Evolutionary conservation across 2,113 vertebrate species (phyloP), one percentile per base, ranked within the genome.

Genomic region (Chascanopsetta lugubris): DNA sequence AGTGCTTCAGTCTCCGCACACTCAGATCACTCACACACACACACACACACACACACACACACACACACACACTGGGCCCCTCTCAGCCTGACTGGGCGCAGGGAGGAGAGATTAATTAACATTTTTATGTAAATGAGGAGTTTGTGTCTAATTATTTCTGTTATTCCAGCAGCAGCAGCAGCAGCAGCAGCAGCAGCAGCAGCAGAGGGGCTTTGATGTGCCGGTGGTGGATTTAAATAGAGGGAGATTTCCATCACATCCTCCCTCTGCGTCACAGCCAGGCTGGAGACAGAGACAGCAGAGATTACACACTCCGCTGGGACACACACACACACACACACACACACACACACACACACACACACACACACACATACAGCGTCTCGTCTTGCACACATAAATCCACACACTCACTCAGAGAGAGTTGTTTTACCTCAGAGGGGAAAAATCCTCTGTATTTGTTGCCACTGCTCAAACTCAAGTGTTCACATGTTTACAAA

Each of bases 61-160:
- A 73, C 59, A 68, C 1, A 53, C 55, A 27, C 51, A n/a, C 55
- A 51, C 40, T 57, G 21, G 36, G 46, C 29, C 79, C 75, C 62
- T 54, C 65, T 78, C 61, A 75, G 83, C 0, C 72, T 79, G 79
- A 83, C 85, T 77, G 88, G 91, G 93, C 94, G 90, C 90, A 90
- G 92, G 92, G 90, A 92, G 93, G 91, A 24, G 92, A 94, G 92
- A 94, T 95, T 95, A 93, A 96, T 97, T 96, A 97, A 94, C 94
- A 96, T 94, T 95, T 96, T 94, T 89, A 97, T 96, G 95, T 92
- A 96, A 96, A 97, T 96, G 92, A 93, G 91, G 92, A 93, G 92
- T 95, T 96, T 94, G 94, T 93, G 82, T 93, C 95, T 95, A 96
- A 95, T 96, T 96, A 96, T 96, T 94, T 94, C 94, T 94, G 94